Evolutionary conservation across 2,113 vertebrate species (phyloP).

Genomic region (Eptesicus fuscus): DNA sequence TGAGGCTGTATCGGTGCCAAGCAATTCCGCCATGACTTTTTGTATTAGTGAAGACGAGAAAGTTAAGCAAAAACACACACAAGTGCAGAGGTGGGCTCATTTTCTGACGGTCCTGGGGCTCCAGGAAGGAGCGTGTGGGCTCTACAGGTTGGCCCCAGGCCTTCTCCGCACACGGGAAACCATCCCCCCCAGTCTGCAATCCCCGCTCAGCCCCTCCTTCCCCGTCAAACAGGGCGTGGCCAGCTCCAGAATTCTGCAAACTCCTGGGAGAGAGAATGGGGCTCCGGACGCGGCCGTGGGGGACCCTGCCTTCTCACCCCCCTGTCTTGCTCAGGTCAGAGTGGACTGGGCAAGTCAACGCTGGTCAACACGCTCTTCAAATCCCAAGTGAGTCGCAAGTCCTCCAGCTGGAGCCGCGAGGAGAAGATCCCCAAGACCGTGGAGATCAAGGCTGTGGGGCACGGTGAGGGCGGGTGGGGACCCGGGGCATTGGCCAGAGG

Average conservation of each 20-base stretch:
- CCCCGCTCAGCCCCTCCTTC: not conserved
- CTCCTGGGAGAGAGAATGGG: not conserved
- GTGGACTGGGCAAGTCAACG: conserved; percentile 94
- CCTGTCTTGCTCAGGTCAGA: conserved; percentile 86
- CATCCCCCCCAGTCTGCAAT: not conserved
- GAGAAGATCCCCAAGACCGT: conserved; percentile 97
- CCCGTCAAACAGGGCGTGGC: not conserved
- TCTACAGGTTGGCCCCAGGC: not conserved
- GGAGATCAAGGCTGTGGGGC: conserved; percentile 95
- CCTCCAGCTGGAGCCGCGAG: conserved; percentile 91
- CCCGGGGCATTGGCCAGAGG: not conserved
- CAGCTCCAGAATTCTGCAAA: not conserved
- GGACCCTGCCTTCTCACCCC: not conserved
- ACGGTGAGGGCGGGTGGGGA: conserved; percentile 85
- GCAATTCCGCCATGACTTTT: not conserved
- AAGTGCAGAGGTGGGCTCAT: not conserved
- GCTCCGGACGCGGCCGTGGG: not conserved
- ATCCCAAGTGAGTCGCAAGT: conserved; percentile 96
- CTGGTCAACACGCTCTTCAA: conserved; percentile 97
- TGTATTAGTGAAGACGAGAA: not conserved
- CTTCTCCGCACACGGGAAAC: not conserved
- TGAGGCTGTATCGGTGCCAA: not conserved
- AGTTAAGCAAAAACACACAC: not conserved
- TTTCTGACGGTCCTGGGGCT: not conserved
- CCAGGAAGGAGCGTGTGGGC: not conserved